Percentiles rank a stretch among this genome's conserved stretches.
phyloP scores from a whole-genome alignment of 2,888 invertebrate species.

The Eupithecia pulchellata region DNA sequence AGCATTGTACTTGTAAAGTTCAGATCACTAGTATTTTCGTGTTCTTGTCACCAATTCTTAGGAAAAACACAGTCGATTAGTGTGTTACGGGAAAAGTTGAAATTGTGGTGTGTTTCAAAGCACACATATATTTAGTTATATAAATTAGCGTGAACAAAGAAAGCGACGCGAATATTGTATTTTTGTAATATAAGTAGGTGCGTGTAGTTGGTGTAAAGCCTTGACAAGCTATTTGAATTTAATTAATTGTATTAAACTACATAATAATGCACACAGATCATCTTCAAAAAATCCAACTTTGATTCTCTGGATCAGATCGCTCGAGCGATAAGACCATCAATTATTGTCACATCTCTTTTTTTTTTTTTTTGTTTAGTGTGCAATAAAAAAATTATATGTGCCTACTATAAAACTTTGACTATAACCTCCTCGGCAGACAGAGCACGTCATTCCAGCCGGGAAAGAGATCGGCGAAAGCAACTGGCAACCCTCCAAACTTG shows the following conservation, averaged over 20 bases:
- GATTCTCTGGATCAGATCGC: too few species aligned
- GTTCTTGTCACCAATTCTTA: conserved; percentile 22
- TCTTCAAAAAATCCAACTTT: too few species aligned
- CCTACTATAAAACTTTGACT: conserved; percentile 4
- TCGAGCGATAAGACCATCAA: too few species aligned
- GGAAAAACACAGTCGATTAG: conserved; percentile 31
- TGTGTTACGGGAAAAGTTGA: conserved; percentile 13
- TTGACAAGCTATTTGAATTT: too few species aligned
- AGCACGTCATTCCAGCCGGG: conserved; percentile 60
- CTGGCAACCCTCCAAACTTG: conserved; percentile 62
- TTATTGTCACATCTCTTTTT: too few species aligned
- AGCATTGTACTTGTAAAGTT: conserved; percentile 29
- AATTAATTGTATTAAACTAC: too few species aligned
- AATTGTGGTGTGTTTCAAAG: not conserved
- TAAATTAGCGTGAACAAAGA: not conserved
- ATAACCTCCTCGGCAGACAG: conserved; percentile 35
- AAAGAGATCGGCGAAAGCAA: conserved; percentile 70
- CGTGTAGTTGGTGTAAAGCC: too few species aligned
- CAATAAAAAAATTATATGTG: too few species aligned
- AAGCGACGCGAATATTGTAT: not conserved
- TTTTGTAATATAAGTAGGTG: too few species aligned
- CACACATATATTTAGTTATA: not conserved
- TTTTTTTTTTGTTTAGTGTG: too few species aligned
- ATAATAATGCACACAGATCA: too few species aligned
- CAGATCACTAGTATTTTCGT: conserved; percentile 48